A percentile compares a stretch with the other conserved stretches of the same genome.
Conservation (phyloP, 2,113 vertebrate species). For the Leiothrix lutea region DNA sequence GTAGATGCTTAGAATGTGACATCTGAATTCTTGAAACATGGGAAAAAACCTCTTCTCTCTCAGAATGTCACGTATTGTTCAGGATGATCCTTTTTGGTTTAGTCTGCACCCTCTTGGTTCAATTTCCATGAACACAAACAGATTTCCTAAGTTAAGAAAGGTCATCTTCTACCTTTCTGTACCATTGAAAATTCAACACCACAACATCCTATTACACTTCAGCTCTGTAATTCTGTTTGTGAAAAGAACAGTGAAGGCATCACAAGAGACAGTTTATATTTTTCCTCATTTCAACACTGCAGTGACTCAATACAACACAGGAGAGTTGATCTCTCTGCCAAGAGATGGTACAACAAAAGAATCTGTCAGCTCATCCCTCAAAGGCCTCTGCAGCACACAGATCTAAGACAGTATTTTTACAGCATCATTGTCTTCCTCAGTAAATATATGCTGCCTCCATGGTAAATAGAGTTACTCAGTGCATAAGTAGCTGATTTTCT, state of each 20-base stretch:
- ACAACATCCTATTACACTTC: neutral
- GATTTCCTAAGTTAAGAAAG: neutral
- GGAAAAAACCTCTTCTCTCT: neutral
- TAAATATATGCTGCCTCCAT: neutral
- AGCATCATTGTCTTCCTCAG: neutral
- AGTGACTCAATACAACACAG: neutral
- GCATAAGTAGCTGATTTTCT: neutral
- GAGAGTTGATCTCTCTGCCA: neutral
- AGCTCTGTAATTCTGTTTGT: neutral
- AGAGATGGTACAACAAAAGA: neutral
- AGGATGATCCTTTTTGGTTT: neutral
- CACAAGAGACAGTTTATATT: neutral
- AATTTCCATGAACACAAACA: neutral
- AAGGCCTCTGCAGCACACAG: neutral
- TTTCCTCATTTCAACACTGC: neutral
- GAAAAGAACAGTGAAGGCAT: neutral
- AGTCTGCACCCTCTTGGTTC: neutral
- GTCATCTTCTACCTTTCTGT: neutral
- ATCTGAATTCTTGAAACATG: neutral
- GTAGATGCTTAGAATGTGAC: neutral
- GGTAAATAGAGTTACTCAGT: neutral
- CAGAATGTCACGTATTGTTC: neutral
- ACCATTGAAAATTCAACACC: neutral
- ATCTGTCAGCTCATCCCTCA: neutral
- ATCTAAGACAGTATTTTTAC: neutral